Conservation (phyloP, 2,797 vertebrate species). For the Phoeniculus purpureus region DNA sequence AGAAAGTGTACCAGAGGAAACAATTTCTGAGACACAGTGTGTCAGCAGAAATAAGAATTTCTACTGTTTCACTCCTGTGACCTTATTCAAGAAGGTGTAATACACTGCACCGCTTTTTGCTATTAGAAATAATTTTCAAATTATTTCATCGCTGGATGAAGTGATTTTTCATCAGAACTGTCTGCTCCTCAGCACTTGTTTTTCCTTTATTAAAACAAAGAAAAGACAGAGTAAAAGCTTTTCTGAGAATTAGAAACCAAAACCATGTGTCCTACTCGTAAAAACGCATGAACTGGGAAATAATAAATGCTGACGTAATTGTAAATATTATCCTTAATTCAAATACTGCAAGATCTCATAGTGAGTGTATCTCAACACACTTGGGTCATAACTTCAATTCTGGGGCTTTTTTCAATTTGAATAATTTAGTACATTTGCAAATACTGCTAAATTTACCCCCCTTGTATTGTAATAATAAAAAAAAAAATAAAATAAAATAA, state of each 20-base stretch:
- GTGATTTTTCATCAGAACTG: background rate
- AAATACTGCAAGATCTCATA: background rate
- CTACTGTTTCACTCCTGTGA: background rate
- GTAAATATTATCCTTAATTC: background rate
- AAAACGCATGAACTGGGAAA: background rate
- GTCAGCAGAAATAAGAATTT: conserved; percentile 40
- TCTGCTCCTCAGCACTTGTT: background rate
- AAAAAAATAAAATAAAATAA: background rate
- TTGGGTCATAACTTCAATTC: background rate
- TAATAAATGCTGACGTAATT: background rate
- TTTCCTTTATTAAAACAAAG: background rate
- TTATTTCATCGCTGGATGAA: background rate
- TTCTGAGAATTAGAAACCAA: background rate
- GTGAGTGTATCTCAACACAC: background rate
- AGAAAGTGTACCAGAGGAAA: conserved; percentile 17
- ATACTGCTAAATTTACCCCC: background rate
- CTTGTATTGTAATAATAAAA: background rate
- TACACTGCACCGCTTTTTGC: background rate
- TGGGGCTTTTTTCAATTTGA: background rate
- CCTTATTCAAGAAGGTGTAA: conserved; percentile 8
- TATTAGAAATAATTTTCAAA: conserved; percentile 13
- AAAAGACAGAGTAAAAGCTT: background rate
- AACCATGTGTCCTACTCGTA: background rate
- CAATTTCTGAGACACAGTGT: background rate
- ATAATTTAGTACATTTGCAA: background rate